Evolutionary conservation across 2,113 vertebrate genomes (phyloP).

Genomic region (Tetrax tetrax): DNA sequence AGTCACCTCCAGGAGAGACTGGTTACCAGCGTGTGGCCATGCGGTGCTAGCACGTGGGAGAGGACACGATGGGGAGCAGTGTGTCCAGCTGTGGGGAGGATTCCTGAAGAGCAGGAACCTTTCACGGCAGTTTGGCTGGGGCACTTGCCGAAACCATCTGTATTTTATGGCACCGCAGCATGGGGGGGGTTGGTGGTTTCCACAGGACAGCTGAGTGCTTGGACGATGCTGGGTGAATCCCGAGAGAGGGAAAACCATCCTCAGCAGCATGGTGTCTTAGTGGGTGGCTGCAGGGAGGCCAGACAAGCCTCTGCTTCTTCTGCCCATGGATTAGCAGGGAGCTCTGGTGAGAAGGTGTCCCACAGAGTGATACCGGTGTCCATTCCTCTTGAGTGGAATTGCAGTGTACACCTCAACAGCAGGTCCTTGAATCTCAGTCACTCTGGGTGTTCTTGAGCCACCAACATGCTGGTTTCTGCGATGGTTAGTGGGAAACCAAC

Average conservation of each 20-base stretch:
- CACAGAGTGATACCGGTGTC: not conserved
- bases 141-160: not conserved
- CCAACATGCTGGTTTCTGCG: fast-evolving
- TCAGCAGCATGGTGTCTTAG: not conserved
- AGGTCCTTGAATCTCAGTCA: not conserved
- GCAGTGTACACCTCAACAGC: not conserved
- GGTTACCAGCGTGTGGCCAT: not conserved
- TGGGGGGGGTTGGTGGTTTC: not conserved
- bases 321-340: not conserved
- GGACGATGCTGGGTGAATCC: not conserved
- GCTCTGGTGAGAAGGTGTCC: not conserved
- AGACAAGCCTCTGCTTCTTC: not conserved
- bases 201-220: not conserved
- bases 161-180: not conserved
- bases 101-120: not conserved
- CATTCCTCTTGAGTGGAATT: not conserved
- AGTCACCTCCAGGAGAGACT: not conserved
- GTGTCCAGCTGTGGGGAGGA: not conserved
- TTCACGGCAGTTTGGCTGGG: not conserved
- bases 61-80: not conserved
- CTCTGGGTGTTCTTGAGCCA: not conserved
- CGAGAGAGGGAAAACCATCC: not conserved
- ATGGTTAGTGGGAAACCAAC: not conserved
- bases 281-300: not conserved
- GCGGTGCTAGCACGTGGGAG: not conserved